Evolutionary conservation across 2,888 invertebrate species (phyloP), one percentile per base, ranked within the genome.

Genomic region (Melanostoma mellinum): DNA sequence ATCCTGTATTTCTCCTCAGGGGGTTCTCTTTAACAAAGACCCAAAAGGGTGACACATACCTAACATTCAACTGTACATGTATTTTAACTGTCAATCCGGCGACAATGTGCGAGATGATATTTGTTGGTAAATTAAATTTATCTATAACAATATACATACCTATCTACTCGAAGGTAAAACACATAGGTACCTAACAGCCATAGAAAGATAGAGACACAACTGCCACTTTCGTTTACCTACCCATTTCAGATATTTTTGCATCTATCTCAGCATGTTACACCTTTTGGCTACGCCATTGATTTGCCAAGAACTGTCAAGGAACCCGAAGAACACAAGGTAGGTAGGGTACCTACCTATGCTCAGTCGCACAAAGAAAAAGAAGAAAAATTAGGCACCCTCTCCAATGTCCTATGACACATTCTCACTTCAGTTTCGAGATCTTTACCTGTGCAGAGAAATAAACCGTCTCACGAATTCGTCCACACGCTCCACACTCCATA

Each of bases 271-370:
- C 58, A 35, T 0, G 3, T n/a, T 40, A 56, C 36, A 40, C 46
- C 10, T 36, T 20, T 20, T 20, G 20, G 20, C 20, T 20, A 20
- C 20, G 20, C 20, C 20, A 20, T 20, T 20, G 20, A 20, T 20
- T 68, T 69, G 75, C 75, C 69, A 80, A 80, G 69, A 20, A 20
- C 20, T 76, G 81, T 71, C 76, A 71, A 76, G 67, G 71, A 76
- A 65, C 63, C 63, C n/a, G 56, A 79, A 38, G 6, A 48, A 38
- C 46, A 53, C 56, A 36, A 73, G 33, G 8, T 3, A 38, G 10
- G 20, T 20, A n/a, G n/a, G n/a, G n/a, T n/a, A n/a, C n/a, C n/a
- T n/a, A n/a, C n/a, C n/a, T n/a, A 20, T 20, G 20, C 20, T 1
- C 20, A 20, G 20, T 20, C 20, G 20, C 20, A 61, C 42, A 53